These are phyloP conservation scores for Melanotaenia trifasciata DNA, from an alignment of 2,797 vertebrate genomes.

Conservation along the genomic window DNA sequence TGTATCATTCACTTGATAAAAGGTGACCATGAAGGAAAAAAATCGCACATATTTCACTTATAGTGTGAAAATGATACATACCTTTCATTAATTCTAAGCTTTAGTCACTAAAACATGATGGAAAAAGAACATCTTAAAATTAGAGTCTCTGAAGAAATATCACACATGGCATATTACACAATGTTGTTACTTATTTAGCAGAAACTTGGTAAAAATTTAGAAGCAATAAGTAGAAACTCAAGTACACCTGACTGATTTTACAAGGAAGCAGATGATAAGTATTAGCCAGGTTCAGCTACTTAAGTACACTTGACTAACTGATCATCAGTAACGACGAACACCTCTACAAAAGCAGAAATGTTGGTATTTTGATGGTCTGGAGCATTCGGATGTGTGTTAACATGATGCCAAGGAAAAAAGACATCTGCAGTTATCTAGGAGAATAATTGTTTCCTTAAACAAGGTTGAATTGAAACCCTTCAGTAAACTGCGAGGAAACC, in stretches of 20 bases:
- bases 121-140: neutral
- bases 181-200: neutral
- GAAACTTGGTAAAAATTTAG: neutral
- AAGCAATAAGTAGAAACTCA: too few relatives aligned
- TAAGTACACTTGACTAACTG: too few relatives aligned
- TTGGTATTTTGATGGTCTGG: too few relatives aligned
- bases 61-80: too few relatives aligned
- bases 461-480: neutral
- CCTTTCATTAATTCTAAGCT: neutral
- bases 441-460: neutral
- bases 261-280: too few relatives aligned
- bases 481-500: neutral
- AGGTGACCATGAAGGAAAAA: too few relatives aligned
- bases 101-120: neutral
- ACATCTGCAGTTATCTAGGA: neutral
- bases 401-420: neutral
- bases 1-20: constrained; percentile 2
- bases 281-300: too few relatives aligned
- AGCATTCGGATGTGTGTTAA: neutral
- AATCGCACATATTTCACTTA: too few relatives aligned
- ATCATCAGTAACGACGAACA: too few relatives aligned
- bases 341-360: too few relatives aligned
- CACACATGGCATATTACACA: neutral
- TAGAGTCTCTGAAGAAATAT: too few relatives aligned
- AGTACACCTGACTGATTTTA: too few relatives aligned